Percentiles rank a stretch among this genome's conserved stretches.
These are phyloP conservation scores for Morpho helenor DNA, from an alignment of 2,888 invertebrate species.

Conservation along the genomic window DNA sequence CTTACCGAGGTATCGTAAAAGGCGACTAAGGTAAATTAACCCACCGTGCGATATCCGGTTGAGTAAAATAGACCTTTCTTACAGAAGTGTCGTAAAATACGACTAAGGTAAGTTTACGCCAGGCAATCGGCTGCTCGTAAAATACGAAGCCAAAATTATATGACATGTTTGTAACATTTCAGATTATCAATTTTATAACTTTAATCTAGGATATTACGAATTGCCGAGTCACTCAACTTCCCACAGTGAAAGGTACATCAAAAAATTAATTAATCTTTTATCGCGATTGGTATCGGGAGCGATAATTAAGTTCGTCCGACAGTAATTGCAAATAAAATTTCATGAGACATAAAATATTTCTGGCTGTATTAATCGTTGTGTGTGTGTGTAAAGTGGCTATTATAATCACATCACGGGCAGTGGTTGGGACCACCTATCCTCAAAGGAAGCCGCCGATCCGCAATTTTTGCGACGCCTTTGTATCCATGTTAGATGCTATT, in stretches of 20 bases:
- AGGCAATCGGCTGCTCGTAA: too few species aligned
- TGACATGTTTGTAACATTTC: not conserved
- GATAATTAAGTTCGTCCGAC: conserved; percentile 45
- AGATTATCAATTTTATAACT: conserved; percentile 5
- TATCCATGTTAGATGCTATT: conserved; percentile 57
- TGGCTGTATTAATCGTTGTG: conserved; percentile 47
- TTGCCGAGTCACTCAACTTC: conserved; percentile 36
- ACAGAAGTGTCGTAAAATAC: too few species aligned
- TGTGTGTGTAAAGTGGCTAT: conserved; percentile 68
- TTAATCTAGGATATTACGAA: conserved; percentile 13
- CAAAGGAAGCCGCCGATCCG: conserved; percentile 67
- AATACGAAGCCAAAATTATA: too few species aligned
- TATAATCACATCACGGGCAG: conserved; percentile 71
- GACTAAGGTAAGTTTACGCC: too few species aligned
- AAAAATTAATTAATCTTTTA: conserved; percentile 56
- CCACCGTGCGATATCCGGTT: too few species aligned
- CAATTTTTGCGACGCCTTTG: conserved; percentile 71
- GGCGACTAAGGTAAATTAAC: too few species aligned
- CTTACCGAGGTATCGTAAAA: too few species aligned
- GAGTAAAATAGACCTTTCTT: too few species aligned
- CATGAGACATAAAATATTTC: conserved; percentile 39
- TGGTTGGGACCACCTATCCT: conserved; percentile 69
- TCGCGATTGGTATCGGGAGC: conserved; percentile 39
- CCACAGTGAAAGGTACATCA: conserved; percentile 45
- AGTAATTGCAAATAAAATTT: conserved; percentile 46